Evolutionary conservation across 30 jellyfish, hydroid and myxozoan genomes (phyloP), one percentile per base, ranked within the genome.

Genomic region (Turritopsis dohrnii): DNA sequence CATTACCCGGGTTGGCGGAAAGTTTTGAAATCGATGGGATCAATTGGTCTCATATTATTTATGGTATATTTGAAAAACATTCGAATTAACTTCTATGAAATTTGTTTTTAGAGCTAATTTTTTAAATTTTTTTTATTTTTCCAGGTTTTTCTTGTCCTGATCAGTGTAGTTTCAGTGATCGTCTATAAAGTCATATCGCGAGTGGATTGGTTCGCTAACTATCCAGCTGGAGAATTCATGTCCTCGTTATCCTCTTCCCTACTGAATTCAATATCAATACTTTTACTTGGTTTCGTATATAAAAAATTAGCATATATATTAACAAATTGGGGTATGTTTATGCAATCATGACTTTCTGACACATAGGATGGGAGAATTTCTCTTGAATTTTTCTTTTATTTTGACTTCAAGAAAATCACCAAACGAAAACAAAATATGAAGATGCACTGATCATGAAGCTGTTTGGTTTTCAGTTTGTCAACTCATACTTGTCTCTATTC

Each of bases 381-480:
- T 69, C 19, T 8, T 69, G 77, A 7, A 69, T 7, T n/a, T 41
- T 41, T 69, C 77, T 0, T 69, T 65, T 65, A 18, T 0, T 65
- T 28, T 83, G n/a, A 25, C 41, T 89, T 66, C 17, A 52, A 90
- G 97, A 91, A 53, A 91, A 91, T 53, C 97, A 91, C 65, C 94
- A 93, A 28, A 87, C 96, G 4, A 88, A 82, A 54, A 91, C 96
- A 0, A 89, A 91, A 84, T 91, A 74, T 72, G 96, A 91, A 21
- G 97, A 91, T 81, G 90, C 97, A 16, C 96, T 91, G 66, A 84
- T 91, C 28, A 83, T 91, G 85, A 91, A 91, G 60, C 79, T 91
- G 65, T 91, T 91, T 84, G 97, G 97, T 16, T 91, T 91, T 77
- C 97, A 91, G 79, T 91, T 91, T 52, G 91, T 91, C 30, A 91